These are phyloP conservation scores for Homalodisca vitripennis DNA, from an alignment of 1,140 invertebrate species.

Conservation along the genomic window DNA sequence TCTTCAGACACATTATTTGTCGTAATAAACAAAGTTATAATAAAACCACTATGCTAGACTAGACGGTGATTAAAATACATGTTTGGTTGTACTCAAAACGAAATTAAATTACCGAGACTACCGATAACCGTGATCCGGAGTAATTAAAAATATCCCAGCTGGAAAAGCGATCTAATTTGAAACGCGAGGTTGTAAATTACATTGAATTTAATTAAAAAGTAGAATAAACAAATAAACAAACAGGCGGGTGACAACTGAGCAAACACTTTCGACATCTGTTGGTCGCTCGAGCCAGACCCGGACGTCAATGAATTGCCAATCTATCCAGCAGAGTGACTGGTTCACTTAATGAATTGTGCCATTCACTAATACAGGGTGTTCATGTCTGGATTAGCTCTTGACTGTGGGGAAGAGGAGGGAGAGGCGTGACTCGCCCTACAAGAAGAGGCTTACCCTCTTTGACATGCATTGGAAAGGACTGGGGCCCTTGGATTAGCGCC, in stretches of 20 bases:
- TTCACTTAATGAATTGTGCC: neutral
- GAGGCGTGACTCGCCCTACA: neutral
- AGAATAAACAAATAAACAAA: constrained; percentile 4
- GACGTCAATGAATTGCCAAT: neutral
- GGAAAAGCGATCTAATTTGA: neutral
- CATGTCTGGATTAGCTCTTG: constrained; percentile 2
- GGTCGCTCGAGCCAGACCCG: too few species aligned
- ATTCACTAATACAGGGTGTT: neutral
- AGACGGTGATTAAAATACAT: too few species aligned
- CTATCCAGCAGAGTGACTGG: neutral
- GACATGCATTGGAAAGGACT: constrained; percentile 12
- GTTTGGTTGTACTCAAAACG: too few species aligned
- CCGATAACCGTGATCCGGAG: too few species aligned
- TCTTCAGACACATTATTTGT: too few species aligned
- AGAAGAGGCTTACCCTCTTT: neutral
- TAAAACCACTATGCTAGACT: too few species aligned
- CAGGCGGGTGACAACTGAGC: too few species aligned
- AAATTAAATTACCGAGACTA: too few species aligned
- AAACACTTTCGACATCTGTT: too few species aligned
- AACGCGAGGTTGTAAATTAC: neutral
- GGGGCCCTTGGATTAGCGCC: neutral
- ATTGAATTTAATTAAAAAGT: constrained; percentile 5
- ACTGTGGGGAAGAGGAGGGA: too few species aligned
- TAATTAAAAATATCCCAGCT: constrained; percentile 8
- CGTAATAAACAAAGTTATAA: too few species aligned